Percentiles rank a stretch among this genome's conserved stretches.
phyloP scores from a whole-genome alignment of 2,113 vertebrate species.

The Cryptotis parvus region DNA sequence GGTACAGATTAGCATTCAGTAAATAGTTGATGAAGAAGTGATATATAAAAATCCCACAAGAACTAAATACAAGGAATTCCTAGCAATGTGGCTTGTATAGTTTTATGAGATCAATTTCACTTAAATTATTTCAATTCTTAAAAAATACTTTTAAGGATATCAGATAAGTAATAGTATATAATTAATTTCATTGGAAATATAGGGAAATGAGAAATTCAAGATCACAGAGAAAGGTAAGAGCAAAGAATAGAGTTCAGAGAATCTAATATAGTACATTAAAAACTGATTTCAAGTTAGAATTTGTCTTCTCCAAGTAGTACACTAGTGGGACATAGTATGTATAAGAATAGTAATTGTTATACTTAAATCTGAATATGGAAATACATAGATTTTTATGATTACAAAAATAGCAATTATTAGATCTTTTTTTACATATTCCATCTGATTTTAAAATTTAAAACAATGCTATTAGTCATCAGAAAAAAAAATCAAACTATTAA shows the following conservation, averaged over 20 bases:
- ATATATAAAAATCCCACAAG: not conserved
- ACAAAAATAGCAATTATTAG: too few species aligned
- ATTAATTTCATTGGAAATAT: not conserved
- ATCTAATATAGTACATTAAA: too few species aligned
- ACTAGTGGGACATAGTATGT: not conserved
- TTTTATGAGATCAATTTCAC: constrained; percentile 8
- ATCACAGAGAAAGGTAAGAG: constrained; percentile 24
- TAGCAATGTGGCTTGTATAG: not conserved
- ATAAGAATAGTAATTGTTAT: not conserved
- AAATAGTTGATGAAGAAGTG: not conserved
- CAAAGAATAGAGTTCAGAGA: not conserved
- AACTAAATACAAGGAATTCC: not conserved
- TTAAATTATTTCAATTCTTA: constrained; percentile 2
- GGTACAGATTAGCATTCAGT: not conserved
- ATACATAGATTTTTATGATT: not conserved
- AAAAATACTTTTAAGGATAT: not conserved
- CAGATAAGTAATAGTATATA: not conserved
- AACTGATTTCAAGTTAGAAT: too few species aligned
- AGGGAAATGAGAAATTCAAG: not conserved
- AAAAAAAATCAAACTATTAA: not conserved
- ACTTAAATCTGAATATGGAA: constrained; percentile 11
- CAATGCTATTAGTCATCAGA: not conserved
- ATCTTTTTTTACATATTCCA: too few species aligned
- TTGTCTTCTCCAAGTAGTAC: too few species aligned
- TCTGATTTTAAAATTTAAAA: constrained; percentile 30